Base-by-base conservation (phyloP, 1,140 invertebrate genomes). In the Mylabris phalerata region DNA sequence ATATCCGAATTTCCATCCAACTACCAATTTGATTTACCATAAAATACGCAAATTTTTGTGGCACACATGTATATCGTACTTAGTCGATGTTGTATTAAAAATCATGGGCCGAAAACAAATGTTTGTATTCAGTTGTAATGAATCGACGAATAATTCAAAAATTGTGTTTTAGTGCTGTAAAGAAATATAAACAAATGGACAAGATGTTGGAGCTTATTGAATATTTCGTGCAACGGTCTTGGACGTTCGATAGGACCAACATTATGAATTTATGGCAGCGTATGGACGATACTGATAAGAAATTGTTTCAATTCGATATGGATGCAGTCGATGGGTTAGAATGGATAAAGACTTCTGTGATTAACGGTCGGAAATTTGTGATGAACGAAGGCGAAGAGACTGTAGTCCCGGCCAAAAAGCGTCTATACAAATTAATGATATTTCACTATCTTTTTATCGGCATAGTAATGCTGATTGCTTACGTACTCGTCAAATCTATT, bases 271-370 rank as follows among this genome's bases (percentile, higher is more conserved):
- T 50, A 13, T 46, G 39, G 25, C 13, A 45, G 9, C 26, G 50
- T 39, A 13, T 50, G 10, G 26, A 25, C 11, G 24, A 44, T 9
- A 39, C 24, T 4, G 48, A 50, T 13, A 58, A 26, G 44, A 38
- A 45, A n/a, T 4, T 46, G 2, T 50, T 50, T 10, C 44, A 58
- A 26, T 50, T 42, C 10, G 48, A 58, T 44, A 46, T 51, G 48
- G 47, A 42, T 11, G 39, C 4, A 0, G 9, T 44, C 4, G 11
- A 51, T 46, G 50, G 39, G 48, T 11, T 27, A 50, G 13, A 50
- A 45, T 42, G 25, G 24, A 19, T 41, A 50, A 19, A 38, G 19
- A 1, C 19, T 7, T 9, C 13, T 24, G 9, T 24, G n/a, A 6
- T 58, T 19, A 41, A 42, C 11, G 38, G 39, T 3, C 32, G 48